Evolutionary conservation across 2,113 vertebrate species (phyloP).

Genomic region (Leucopsar rothschildi): DNA sequence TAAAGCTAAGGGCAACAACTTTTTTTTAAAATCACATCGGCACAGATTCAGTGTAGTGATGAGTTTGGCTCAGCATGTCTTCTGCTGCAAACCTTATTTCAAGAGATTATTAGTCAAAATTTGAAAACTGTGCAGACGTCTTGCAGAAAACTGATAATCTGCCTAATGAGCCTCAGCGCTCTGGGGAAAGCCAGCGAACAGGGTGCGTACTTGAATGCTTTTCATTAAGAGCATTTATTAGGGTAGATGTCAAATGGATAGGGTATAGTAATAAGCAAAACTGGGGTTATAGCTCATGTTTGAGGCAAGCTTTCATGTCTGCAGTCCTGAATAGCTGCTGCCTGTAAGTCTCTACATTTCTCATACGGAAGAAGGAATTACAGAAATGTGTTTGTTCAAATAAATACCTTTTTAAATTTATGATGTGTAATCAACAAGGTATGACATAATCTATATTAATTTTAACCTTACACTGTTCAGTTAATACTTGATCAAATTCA

Average conservation of each 20-base stretch:
- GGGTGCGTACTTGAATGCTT: background rate
- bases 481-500: background rate
- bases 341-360: background rate
- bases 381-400: background rate
- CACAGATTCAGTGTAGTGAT: background rate
- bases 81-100: background rate
- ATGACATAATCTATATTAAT: background rate
- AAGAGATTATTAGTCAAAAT: background rate
- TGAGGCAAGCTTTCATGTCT: background rate
- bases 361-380: background rate
- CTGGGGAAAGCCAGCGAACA: background rate
- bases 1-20: background rate
- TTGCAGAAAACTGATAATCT: background rate
- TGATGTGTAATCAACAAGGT: background rate
- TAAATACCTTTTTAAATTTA: background rate
- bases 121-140: background rate
- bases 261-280: background rate
- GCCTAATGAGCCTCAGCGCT: background rate
- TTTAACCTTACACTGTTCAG: background rate
- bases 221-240: slow-evolving; percentile 20
- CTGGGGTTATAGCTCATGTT: background rate
- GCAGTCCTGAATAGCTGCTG: background rate
- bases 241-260: background rate
- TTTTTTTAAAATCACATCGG: background rate
- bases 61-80: background rate